Evolutionary conservation across 2,888 invertebrate genomes (phyloP).

Genomic region (Mythimna impura): DNA sequence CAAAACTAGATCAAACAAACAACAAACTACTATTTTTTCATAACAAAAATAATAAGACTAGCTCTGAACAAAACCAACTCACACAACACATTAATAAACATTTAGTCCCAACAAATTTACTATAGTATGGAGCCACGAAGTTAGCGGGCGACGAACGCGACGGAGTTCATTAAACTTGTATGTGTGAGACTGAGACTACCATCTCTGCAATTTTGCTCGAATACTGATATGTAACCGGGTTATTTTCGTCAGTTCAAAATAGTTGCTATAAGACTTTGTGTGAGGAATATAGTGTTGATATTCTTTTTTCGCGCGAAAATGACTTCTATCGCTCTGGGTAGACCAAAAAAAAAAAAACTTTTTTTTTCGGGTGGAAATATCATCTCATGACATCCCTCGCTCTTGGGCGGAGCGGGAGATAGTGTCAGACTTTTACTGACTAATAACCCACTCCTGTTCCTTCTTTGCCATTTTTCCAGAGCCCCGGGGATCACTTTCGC

Average conservation of each 20-base stretch:
- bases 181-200: conserved; percentile 22
- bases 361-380: too few species aligned
- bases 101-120: conserved; percentile 70
- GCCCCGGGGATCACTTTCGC: too few species aligned
- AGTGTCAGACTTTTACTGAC: too few species aligned
- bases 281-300: conserved; percentile 8
- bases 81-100: conserved; percentile 71
- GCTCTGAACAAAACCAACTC: conserved; percentile 46
- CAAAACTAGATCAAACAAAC: background rate
- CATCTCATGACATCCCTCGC: too few species aligned
- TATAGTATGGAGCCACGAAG: conserved; percentile 63
- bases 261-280: conserved; percentile 39
- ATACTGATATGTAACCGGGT: conserved; percentile 35
- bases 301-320: background rate
- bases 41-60: conserved; percentile 38
- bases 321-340: background rate
- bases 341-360: too few species aligned
- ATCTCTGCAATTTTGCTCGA: conserved; percentile 42
- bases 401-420: too few species aligned
- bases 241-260: conserved; percentile 44
- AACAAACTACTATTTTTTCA: conserved; percentile 9
- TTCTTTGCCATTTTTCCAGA: too few species aligned
- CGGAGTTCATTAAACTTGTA: conserved; percentile 57
- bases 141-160: conserved; percentile 26
- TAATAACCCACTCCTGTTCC: too few species aligned